Evolutionary conservation across 2,113 vertebrate species (phyloP).

Genomic region (Otus sunia): DNA sequence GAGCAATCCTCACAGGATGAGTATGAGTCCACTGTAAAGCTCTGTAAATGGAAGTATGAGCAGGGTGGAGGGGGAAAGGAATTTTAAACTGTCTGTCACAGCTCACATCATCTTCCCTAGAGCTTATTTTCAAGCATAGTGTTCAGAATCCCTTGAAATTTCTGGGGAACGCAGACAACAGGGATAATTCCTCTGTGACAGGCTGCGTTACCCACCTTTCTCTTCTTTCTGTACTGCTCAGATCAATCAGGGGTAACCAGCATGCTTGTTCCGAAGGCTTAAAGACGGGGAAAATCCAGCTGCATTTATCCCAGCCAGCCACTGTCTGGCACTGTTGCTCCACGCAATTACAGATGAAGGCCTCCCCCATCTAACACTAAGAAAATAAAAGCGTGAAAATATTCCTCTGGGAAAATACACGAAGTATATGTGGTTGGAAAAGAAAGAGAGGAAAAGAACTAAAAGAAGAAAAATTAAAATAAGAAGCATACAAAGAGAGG

Average conservation of each 20-base stretch:
- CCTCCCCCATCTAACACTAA: background rate
- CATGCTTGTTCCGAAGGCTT: background rate
- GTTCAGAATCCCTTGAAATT: background rate
- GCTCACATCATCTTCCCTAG: background rate
- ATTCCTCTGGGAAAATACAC: background rate
- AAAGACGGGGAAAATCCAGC: background rate
- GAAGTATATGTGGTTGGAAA: background rate
- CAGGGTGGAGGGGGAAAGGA: background rate
- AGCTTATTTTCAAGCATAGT: background rate
- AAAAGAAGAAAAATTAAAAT: background rate
- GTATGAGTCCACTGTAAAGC: background rate
- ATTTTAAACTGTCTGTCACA: background rate
- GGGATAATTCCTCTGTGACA: background rate
- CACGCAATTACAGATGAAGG: background rate
- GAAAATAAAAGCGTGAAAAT: background rate
- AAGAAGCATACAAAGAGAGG: background rate
- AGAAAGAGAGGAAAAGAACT: background rate
- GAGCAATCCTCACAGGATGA: background rate
- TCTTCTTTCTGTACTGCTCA: background rate
- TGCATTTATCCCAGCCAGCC: conserved; percentile 39
- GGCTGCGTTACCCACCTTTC: background rate
- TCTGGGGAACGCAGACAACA: background rate
- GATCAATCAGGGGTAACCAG: background rate
- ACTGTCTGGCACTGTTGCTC: conserved; percentile 56
- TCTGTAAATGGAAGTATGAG: background rate